phyloP scores from a whole-genome alignment of 1,140 invertebrate species.

The Planococcus citri region DNA sequence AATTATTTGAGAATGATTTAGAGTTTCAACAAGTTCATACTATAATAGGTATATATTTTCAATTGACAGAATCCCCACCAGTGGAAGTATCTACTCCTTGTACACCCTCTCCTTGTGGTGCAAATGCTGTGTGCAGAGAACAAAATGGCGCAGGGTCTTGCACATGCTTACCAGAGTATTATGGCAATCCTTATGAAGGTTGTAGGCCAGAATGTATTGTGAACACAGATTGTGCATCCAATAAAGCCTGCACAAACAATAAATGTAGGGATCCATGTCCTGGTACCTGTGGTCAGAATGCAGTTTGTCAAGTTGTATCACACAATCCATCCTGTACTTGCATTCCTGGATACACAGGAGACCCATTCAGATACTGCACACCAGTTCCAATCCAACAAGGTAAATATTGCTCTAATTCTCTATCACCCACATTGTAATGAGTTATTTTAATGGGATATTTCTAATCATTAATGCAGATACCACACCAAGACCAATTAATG shows the following conservation, averaged over 20 bases:
- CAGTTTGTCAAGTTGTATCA: conserved; percentile 52
- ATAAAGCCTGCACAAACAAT: conserved; percentile 48
- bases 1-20: not conserved
- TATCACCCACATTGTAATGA: not conserved
- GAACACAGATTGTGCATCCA: conserved; percentile 48
- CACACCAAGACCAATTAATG: conserved; percentile 25
- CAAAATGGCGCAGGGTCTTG: conserved; percentile 51
- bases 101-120: conserved; percentile 53
- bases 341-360: conserved; percentile 46
- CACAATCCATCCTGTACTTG: conserved; percentile 56
- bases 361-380: conserved; percentile 43
- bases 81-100: conserved; percentile 38
- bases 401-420: not conserved
- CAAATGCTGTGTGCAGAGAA: conserved; percentile 55
- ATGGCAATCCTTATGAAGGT: conserved; percentile 38
- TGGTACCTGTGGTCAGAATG: conserved; percentile 50
- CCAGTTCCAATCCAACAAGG: conserved; percentile 27
- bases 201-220: conserved; percentile 55
- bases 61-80: conserved; percentile 25
- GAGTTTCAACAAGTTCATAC: not conserved
- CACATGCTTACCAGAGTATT: conserved; percentile 42
- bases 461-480: conserved; percentile 24
- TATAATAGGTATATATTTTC: conserved; percentile 3
- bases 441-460: not conserved
- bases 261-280: conserved; percentile 57